phyloP scores from a whole-genome alignment of 2,797 vertebrate species.

The Tapirus indicus region DNA sequence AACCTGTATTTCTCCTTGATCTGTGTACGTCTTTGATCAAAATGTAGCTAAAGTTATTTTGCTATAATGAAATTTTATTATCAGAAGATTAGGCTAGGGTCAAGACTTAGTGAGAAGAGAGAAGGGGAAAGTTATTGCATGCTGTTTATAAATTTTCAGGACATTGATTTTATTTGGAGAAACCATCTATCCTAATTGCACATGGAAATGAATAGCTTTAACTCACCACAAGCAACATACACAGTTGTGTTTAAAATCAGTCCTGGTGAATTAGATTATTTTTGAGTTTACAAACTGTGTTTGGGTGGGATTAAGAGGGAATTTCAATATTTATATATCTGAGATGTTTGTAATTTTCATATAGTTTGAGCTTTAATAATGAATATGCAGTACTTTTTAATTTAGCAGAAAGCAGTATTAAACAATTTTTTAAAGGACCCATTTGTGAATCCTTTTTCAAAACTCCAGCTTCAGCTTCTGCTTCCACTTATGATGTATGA shows the following conservation, averaged over 20 bases:
- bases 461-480: background rate
- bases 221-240: background rate
- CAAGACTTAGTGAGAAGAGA: background rate
- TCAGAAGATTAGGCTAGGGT: background rate
- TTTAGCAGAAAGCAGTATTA: background rate
- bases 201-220: background rate
- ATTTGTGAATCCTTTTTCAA: background rate
- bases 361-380: conserved; percentile 44
- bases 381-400: background rate
- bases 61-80: conserved; percentile 2
- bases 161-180: background rate
- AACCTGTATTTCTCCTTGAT: conserved; percentile 3
- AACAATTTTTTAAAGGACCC: background rate
- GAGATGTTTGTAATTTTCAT: background rate
- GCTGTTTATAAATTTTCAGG: background rate
- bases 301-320: background rate
- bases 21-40: background rate
- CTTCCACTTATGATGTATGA: background rate
- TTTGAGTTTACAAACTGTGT: background rate
- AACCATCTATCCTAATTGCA: background rate
- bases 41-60: background rate
- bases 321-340: background rate
- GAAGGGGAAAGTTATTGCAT: background rate
- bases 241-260: background rate
- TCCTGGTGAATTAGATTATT: background rate